These are phyloP conservation scores for Aethes cnicana DNA, from an alignment of 2,888 invertebrate species.

Conservation along the genomic window DNA sequence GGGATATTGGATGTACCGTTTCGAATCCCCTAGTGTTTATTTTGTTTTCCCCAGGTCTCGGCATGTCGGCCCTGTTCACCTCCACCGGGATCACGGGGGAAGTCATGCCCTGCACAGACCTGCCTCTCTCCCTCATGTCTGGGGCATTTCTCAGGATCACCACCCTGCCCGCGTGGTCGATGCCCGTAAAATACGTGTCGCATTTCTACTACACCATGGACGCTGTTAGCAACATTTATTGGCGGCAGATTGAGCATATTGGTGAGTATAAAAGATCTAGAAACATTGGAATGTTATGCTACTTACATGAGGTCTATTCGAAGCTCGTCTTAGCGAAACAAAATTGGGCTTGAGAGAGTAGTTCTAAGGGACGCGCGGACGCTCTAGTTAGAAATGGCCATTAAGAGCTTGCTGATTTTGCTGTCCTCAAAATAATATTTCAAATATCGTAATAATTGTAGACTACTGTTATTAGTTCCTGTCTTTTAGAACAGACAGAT, in stretches of 20 bases:
- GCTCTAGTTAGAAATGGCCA: no score
- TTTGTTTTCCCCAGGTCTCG: slow-evolving; percentile 56
- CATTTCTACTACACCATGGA: slow-evolving; percentile 80
- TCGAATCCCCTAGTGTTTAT: not conserved
- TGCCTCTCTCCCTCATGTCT: slow-evolving; percentile 71
- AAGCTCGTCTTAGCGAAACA: no score
- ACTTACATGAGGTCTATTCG: not conserved
- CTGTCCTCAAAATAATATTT: no score
- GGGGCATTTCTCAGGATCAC: slow-evolving; percentile 73
- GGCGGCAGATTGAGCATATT: slow-evolving; percentile 71
- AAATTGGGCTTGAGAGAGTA: no score
- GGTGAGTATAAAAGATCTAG: slow-evolving; percentile 51
- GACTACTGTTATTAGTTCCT: no score
- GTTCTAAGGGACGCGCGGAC: no score
- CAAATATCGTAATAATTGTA: no score
- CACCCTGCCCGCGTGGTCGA: slow-evolving; percentile 65
- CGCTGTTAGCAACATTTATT: slow-evolving; percentile 76
- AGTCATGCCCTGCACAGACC: slow-evolving; percentile 75
- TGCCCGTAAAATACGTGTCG: slow-evolving; percentile 71
- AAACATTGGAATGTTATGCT: not conserved
- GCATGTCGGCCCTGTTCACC: slow-evolving; percentile 72
- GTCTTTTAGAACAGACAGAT: no score
- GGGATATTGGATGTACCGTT: no score
- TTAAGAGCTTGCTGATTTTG: no score
- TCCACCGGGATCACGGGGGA: slow-evolving; percentile 67